Evolutionary conservation across 2,888 invertebrate genomes (phyloP), one percentile per base, ranked within the genome.

Genomic region (Mycalesis mineus): DNA sequence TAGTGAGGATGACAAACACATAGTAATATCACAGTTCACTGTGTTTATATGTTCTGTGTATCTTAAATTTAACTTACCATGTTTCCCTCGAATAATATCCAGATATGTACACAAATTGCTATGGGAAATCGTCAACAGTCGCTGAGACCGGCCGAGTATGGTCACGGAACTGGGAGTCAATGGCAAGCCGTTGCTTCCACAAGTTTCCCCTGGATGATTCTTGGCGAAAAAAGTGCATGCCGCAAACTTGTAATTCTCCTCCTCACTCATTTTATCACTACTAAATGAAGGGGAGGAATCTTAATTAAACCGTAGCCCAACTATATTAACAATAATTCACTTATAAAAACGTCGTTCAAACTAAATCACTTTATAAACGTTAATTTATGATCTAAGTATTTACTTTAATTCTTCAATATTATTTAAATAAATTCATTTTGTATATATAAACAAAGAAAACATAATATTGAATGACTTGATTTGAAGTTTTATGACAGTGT

Each of bases 161-260:
- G 96, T 95, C 62, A 98, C 97, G 0, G 98, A 98, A 84, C 98
- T 98, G 1, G 98, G 98, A 0, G 98, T 98, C 15, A 98, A 88
- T 0, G 99, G 99, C 48, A 99, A 87, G 0, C 99, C 98, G 87
- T 99, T 99, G 66, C 96, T 96, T 8, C 98, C 98, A 82, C 98
- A 98, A 53, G 94, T 93, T 80, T 97, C 97, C 29, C 95, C 94
- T 9, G 96, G 95, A 80, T 98, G 97, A 72, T 94, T 93, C 73
- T 94, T 95, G 0, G 98, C 98, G 82, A 97, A 97, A 81, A 96
- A 97, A 17, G 98, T 98, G 70, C 94, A 93, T 6, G 96, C 96
- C n/a, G 96, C 96, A 75, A 98, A 93, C 44, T 68, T 66, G 65
- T 59, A 67, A 51, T 61, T 64, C 17, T 67, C 67, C 41, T 65